phyloP scores from a whole-genome alignment of 2,113 vertebrate genomes.

The Ranitomeya imitator region DNA sequence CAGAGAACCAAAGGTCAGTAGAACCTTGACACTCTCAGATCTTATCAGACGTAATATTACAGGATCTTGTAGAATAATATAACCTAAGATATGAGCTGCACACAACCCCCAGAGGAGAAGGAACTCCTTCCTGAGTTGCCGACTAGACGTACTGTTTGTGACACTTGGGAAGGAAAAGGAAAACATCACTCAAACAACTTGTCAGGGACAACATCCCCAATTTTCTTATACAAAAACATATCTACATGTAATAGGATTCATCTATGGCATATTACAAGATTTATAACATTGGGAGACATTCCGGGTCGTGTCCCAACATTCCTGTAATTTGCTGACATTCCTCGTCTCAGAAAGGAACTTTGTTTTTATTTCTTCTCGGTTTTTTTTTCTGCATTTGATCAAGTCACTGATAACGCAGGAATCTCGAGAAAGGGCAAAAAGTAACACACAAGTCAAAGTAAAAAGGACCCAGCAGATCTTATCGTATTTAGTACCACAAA shows the following conservation, averaged over 20 bases:
- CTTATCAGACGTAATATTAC: not conserved
- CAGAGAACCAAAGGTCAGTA: not conserved
- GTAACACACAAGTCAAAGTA: not conserved
- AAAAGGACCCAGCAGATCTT: not conserved
- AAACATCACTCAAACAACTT: slow-evolving; percentile 51
- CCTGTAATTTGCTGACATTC: not conserved
- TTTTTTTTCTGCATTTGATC: not conserved
- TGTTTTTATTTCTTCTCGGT: not conserved
- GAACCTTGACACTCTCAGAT: not conserved
- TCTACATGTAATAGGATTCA: slow-evolving; percentile 39
- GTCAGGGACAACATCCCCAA: slow-evolving; percentile 20
- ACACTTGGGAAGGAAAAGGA: slow-evolving; percentile 48
- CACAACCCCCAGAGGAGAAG: not conserved
- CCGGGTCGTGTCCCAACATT: slow-evolving; percentile 11
- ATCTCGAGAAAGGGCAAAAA: not conserved
- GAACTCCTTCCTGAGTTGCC: slow-evolving; percentile 14
- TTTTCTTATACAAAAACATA: slow-evolving; percentile 36
- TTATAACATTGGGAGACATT: slow-evolving; percentile 21
- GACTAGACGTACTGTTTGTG: slow-evolving; percentile 1
- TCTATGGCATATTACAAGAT: slow-evolving; percentile 25
- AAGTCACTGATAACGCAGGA: not conserved
- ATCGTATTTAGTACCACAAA: not conserved
- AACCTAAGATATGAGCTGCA: not conserved
- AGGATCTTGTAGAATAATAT: not conserved
- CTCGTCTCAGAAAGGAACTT: slow-evolving; percentile 8